A percentile compares a stretch with the other conserved stretches of the same genome.
These are phyloP conservation scores for Zonitis immaculata DNA, from an alignment of 2,888 invertebrate species.

Conservation along the genomic window DNA sequence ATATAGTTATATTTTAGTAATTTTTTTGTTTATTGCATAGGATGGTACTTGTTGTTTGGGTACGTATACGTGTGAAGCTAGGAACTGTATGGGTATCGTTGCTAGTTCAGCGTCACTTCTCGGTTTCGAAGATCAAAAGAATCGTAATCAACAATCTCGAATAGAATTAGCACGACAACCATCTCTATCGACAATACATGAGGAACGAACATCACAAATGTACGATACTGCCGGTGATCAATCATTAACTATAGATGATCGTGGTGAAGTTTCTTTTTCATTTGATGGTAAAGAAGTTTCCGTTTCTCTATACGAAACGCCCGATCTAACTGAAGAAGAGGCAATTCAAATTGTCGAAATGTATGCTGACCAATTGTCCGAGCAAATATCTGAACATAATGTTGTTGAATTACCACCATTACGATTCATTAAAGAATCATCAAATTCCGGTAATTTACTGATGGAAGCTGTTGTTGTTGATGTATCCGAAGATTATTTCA, in stretches of 20 bases:
- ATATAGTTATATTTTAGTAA: too few species aligned
- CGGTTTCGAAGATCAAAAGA: constrained; percentile 75
- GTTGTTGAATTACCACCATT: constrained; percentile 82
- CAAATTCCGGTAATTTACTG: constrained; percentile 77
- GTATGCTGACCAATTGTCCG: constrained; percentile 89
- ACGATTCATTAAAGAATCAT: constrained; percentile 84
- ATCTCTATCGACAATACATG: constrained; percentile 87
- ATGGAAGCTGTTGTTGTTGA: constrained; percentile 92
- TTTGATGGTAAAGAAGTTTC: constrained; percentile 91
- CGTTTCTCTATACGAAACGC: constrained; percentile 86
- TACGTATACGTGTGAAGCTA: constrained; percentile 86
- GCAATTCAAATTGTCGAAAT: constrained; percentile 88
- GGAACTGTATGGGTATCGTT: constrained; percentile 86
- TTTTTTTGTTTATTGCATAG: constrained; percentile 30
- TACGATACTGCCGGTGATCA: constrained; percentile 71
- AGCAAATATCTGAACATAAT: constrained; percentile 79
- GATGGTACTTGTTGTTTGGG: constrained; percentile 87
- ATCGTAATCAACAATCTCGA: constrained; percentile 53
- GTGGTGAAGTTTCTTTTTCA: constrained; percentile 83
- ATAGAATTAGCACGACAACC: constrained; percentile 64
- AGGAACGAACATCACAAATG: constrained; percentile 83
- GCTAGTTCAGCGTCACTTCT: constrained; percentile 83
- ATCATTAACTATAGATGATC: constrained; percentile 70
- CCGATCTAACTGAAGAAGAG: constrained; percentile 88
- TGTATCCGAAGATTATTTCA: constrained; percentile 79